Conservation (phyloP, 2,888 invertebrate species). For the Blastobasis lacticolella region DNA sequence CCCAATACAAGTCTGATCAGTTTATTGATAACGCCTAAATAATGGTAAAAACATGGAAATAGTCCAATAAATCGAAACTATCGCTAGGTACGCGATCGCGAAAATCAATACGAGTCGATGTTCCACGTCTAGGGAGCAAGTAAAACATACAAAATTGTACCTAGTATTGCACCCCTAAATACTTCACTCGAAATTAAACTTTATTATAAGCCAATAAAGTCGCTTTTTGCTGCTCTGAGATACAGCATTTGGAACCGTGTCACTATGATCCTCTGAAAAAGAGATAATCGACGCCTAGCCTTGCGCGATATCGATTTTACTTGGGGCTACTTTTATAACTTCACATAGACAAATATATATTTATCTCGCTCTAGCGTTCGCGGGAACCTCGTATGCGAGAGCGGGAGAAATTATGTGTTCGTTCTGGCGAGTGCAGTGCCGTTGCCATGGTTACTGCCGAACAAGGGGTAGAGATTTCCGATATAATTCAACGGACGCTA, state of each 20-base stretch:
- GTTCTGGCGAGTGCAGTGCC: conserved; percentile 32
- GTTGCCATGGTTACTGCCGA: conserved; percentile 57
- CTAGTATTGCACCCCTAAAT: conserved; percentile 21
- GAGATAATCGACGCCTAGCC: conserved; percentile 74
- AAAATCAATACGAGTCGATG: conserved; percentile 63
- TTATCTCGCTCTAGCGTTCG: conserved; percentile 27
- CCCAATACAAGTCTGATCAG: too few species aligned
- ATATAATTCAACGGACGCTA: conserved; percentile 42
- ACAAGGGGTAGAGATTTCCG: conserved; percentile 62
- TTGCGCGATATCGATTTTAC: conserved; percentile 75
- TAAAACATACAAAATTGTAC: too few species aligned
- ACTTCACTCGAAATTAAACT: conserved; percentile 11
- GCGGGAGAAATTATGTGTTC: conserved; percentile 22
- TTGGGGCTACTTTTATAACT: conserved; percentile 42
- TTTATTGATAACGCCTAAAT: too few species aligned
- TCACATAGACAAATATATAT: conserved; percentile 22
- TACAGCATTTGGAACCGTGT: conserved; percentile 7
- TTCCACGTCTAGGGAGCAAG: conserved; percentile 16
- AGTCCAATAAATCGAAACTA: conserved; percentile 60
- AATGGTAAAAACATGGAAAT: too few species aligned
- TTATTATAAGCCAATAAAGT: conserved; percentile 20
- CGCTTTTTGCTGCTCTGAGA: conserved; percentile 3
- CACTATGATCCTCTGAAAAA: conserved; percentile 16
- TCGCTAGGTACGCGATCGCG: conserved; percentile 38
- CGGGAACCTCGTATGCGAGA: conserved; percentile 18